phyloP scores from a whole-genome alignment of 2,797 vertebrate genomes.

The Borostomias antarcticus region DNA sequence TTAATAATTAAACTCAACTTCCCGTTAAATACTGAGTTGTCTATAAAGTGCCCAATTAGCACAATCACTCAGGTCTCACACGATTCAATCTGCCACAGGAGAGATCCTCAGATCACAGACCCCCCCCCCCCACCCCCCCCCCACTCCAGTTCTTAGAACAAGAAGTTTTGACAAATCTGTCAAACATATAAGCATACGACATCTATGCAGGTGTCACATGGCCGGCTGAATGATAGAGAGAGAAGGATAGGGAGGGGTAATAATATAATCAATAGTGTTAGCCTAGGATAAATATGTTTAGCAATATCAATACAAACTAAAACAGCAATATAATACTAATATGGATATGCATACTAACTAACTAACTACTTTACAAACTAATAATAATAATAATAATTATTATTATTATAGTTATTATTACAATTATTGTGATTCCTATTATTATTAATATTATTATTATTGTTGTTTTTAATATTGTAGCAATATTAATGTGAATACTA shows the following conservation, averaged over 20 bases:
- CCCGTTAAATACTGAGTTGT: constrained; percentile 19
- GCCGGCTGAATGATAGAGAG: not conserved
- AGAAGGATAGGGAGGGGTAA: not conserved
- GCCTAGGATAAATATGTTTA: too few relatives aligned
- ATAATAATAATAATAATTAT: too few relatives aligned
- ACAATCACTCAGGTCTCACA: constrained; percentile 4
- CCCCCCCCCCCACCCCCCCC: not conserved
- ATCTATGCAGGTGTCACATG: not conserved
- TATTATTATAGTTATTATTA: not conserved
- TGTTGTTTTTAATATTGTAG: too few relatives aligned
- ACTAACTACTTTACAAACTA: too few relatives aligned
- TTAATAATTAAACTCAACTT: constrained; percentile 28
- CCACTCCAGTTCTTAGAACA: not conserved
- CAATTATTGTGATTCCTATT: not conserved
- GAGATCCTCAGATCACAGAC: not conserved
- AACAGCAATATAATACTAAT: too few relatives aligned
- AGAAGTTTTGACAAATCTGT: not conserved
- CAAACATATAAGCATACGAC: not conserved
- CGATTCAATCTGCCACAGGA: not conserved
- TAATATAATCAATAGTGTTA: not conserved
- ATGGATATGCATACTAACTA: too few relatives aligned
- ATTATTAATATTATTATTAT: not conserved
- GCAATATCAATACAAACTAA: too few relatives aligned
- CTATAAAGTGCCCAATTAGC: constrained; percentile 31
- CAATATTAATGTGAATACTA: too few relatives aligned